Conservation (phyloP, 64 coral and sea anemone genomes). For the Stichodactyla mertensii region DNA sequence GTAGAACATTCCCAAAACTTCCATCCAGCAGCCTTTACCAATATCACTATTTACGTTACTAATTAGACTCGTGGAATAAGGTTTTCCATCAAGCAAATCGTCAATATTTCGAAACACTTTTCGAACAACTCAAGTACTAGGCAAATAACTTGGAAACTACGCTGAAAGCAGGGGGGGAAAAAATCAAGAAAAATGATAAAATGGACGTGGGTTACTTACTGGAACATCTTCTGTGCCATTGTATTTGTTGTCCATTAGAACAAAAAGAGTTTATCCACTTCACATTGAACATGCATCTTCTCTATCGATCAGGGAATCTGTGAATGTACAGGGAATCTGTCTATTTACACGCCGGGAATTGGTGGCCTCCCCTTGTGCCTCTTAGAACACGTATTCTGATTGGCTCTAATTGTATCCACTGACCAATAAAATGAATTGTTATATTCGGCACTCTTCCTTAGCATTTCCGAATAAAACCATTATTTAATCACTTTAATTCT, state of each 20-base stretch:
- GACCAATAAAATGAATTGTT: neutral
- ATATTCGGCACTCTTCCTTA: neutral
- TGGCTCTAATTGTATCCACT: neutral
- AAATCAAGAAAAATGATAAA: neutral
- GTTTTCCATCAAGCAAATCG: neutral
- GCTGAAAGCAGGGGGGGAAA: neutral
- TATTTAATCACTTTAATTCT: neutral
- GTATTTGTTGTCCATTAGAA: conserved; percentile 7
- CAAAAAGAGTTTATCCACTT: neutral
- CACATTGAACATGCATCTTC: neutral
- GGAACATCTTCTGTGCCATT: conserved; percentile 20
- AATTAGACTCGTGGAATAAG: neutral
- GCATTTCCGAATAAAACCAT: neutral
- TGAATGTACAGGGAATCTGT: too few relatives aligned
- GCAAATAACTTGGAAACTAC: neutral
- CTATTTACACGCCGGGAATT: neutral
- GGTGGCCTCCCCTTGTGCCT: neutral
- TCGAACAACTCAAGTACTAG: neutral
- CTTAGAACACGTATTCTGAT: neutral
- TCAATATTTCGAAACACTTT: neutral
- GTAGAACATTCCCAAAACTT: neutral
- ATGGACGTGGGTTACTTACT: neutral
- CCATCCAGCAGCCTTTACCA: neutral
- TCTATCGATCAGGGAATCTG: neutral
- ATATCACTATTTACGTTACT: neutral